A percentile compares a stretch with the other conserved stretches of the same genome.
Evolutionary conservation across 2,797 vertebrate genomes (phyloP).

Genomic region (Coregonus sp.): DNA sequence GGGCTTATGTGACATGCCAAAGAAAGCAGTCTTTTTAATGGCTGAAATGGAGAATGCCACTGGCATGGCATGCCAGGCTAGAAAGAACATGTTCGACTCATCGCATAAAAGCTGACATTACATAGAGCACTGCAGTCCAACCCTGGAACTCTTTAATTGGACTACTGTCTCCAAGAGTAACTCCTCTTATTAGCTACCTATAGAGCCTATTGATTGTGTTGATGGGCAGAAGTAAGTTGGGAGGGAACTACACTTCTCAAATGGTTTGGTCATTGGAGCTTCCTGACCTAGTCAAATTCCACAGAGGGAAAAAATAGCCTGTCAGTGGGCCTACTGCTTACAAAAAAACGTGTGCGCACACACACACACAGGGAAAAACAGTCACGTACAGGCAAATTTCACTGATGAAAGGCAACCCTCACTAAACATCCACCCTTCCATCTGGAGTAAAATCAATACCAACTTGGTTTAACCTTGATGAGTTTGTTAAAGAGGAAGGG

Average conservation of each 20-base stretch:
- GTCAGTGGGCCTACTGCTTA: slow-evolving; percentile 2
- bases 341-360: no score
- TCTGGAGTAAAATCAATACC: not conserved
- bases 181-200: no score
- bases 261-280: slow-evolving; percentile 58
- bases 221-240: not conserved
- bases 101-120: not conserved
- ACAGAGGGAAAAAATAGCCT: slow-evolving; percentile 63
- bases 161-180: not conserved
- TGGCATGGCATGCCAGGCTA: slow-evolving; percentile 8
- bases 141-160: not conserved
- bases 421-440: not conserved
- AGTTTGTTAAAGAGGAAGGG: not conserved
- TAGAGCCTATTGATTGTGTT: not conserved
- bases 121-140: not conserved
- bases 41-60: slow-evolving; percentile 15
- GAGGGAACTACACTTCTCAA: slow-evolving; percentile 50
- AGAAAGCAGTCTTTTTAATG: not conserved
- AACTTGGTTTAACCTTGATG: not conserved
- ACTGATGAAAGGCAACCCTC: not conserved
- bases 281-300: slow-evolving; percentile 56
- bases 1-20: not conserved
- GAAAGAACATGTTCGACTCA: not conserved
- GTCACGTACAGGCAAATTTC: not conserved
- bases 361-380: not conserved